Conservation (phyloP, 2,113 vertebrate species). For the Corythornis vintsioides region DNA sequence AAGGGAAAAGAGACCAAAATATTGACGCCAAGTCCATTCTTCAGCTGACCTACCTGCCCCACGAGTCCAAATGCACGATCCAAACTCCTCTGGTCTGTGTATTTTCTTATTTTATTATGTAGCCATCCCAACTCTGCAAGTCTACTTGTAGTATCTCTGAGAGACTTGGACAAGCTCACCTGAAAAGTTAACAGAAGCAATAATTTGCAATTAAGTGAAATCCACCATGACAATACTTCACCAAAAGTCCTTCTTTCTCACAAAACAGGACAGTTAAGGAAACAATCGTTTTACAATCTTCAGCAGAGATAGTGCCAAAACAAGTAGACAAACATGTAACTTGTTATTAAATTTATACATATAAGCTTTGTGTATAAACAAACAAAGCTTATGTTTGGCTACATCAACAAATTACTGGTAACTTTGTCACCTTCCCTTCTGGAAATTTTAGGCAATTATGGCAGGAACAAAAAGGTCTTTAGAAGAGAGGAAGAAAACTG, state of each 20-base stretch:
- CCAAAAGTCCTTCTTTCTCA: neutral
- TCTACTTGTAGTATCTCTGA: constrained; percentile 88
- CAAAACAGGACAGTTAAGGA: neutral
- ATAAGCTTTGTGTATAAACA: neutral
- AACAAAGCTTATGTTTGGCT: neutral
- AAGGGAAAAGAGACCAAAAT: neutral
- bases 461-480: neutral
- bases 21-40: neutral
- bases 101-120: constrained; percentile 96
- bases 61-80: constrained; percentile 96
- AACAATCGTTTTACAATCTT: neutral
- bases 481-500: neutral
- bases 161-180: constrained; percentile 89
- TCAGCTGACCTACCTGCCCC: constrained; percentile 85
- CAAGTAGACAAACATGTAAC: neutral
- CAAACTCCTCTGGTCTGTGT: constrained; percentile 91
- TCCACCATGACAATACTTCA: neutral
- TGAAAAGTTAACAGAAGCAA: constrained; percentile 57
- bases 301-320: neutral
- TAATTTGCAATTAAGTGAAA: neutral
- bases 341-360: neutral
- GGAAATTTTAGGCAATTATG: neutral
- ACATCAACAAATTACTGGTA: neutral
- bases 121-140: constrained; percentile 95
- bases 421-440: neutral